A percentile compares a stretch with the other conserved stretches of the same genome.
These are phyloP conservation scores for Caenorhabditis plicata DNA, from an alignment of 2,888 invertebrate genomes.

Conservation along the genomic window DNA sequence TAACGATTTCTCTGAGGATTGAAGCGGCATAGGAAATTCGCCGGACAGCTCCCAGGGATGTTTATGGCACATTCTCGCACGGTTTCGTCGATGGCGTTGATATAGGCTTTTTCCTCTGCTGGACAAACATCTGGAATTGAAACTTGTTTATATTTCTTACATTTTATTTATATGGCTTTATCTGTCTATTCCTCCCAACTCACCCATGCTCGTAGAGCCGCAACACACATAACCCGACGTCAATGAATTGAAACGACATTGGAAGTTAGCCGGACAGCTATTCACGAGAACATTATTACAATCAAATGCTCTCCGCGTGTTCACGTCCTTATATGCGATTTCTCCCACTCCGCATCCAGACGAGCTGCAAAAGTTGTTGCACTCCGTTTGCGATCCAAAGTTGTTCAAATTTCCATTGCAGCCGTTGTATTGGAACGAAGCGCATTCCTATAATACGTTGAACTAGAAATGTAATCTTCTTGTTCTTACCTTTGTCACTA, in stretches of 20 bases:
- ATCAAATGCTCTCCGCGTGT: constrained; percentile 45
- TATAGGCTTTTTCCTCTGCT: constrained; percentile 42
- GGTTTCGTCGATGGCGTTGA: constrained; percentile 52
- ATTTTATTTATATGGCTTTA: no score
- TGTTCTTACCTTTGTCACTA: constrained; percentile 32
- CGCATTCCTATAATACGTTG: constrained; percentile 25
- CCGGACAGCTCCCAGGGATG: constrained; percentile 57
- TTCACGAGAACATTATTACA: constrained; percentile 49
- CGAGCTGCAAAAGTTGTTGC: constrained; percentile 61
- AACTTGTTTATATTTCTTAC: background rate
- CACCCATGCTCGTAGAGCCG: constrained; percentile 53
- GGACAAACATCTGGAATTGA: constrained; percentile 52
- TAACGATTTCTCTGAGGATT: constrained; percentile 52
- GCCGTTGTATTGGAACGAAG: constrained; percentile 53
- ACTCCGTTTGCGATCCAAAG: constrained; percentile 51
- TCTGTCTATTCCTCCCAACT: no score
- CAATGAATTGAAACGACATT: constrained; percentile 53
- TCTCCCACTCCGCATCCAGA: constrained; percentile 60
- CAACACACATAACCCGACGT: constrained; percentile 58
- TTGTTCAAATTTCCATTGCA: constrained; percentile 58
- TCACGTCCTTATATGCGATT: constrained; percentile 57
- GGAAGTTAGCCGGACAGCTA: constrained; percentile 59
- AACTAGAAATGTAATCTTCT: background rate
- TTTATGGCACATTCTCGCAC: constrained; percentile 60
- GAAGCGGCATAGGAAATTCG: constrained; percentile 59